Conservation (phyloP, 1,140 invertebrate species). For the Chionoecetes opilio region DNA sequence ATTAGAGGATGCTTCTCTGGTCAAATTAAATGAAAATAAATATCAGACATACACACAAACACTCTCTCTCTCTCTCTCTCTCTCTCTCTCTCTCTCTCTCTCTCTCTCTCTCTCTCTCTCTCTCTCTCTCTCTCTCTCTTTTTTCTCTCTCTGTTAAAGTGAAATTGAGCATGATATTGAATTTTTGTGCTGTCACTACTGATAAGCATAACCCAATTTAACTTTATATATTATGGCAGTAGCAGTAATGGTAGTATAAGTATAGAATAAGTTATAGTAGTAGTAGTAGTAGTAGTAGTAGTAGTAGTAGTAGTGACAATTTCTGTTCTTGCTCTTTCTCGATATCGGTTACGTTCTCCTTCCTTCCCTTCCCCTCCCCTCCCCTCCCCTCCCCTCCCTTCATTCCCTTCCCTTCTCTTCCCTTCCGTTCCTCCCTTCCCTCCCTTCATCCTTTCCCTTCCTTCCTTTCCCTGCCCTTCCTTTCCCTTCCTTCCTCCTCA, state of each 20-base stretch:
- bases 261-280: too few relatives aligned
- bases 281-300: not conserved
- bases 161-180: not conserved
- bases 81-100: slow-evolving; percentile 24
- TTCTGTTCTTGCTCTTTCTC: not conserved
- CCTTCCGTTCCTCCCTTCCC: too few relatives aligned
- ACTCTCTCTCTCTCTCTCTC: not conserved
- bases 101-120: not conserved
- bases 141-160: not conserved
- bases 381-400: too few relatives aligned
- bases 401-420: too few relatives aligned
- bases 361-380: too few relatives aligned
- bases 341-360: too few relatives aligned
- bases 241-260: not conserved
- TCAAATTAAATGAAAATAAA: not conserved
- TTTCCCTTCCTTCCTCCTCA: too few relatives aligned
- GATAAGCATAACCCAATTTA: not conserved
- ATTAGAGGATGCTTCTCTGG: not conserved
- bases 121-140: not conserved
- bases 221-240: not conserved
- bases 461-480: too few relatives aligned
- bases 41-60: too few relatives aligned
- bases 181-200: not conserved
- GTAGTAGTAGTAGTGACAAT: not conserved
- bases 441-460: too few relatives aligned